Conservation (phyloP, 2,888 invertebrate genomes). For the Salticus scenicus region DNA sequence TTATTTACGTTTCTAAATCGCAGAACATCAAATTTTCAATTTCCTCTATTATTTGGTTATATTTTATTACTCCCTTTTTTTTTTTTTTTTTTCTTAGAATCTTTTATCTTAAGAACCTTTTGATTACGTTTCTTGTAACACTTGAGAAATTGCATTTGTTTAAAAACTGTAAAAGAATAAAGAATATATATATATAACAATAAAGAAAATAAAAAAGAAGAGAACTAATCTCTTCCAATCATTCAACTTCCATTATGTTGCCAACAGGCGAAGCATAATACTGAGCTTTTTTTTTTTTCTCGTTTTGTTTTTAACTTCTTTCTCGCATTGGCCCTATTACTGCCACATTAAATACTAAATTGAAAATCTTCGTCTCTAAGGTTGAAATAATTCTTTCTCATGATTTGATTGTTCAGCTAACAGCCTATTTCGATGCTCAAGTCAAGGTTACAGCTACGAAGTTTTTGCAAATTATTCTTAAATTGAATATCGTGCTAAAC, state of each 20-base stretch:
- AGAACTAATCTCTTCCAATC: conserved; percentile 7
- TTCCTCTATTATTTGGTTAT: no score
- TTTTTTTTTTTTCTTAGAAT: neutral
- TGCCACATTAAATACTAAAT: conserved; percentile 4
- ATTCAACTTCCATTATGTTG: neutral
- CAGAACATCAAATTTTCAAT: no score
- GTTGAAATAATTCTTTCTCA: conserved; percentile 11
- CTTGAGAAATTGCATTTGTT: neutral
- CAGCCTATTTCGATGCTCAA: neutral
- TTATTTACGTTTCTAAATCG: no score
- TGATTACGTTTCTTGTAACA: neutral
- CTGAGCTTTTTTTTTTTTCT: neutral
- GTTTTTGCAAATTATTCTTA: conserved; percentile 1
- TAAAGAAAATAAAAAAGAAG: no score
- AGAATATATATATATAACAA: no score
- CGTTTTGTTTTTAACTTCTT: neutral
- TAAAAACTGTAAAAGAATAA: neutral
- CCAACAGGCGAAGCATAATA: neutral
- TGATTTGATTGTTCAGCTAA: conserved; percentile 12
- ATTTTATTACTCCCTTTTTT: neutral
- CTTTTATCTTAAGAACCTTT: neutral
- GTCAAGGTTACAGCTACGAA: neutral
- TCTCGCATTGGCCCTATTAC: conserved; percentile 18
- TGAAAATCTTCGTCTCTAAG: neutral
- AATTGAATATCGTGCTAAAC: neutral